phyloP scores from a whole-genome alignment of 2,888 invertebrate species.

The Melolontha melolontha region DNA sequence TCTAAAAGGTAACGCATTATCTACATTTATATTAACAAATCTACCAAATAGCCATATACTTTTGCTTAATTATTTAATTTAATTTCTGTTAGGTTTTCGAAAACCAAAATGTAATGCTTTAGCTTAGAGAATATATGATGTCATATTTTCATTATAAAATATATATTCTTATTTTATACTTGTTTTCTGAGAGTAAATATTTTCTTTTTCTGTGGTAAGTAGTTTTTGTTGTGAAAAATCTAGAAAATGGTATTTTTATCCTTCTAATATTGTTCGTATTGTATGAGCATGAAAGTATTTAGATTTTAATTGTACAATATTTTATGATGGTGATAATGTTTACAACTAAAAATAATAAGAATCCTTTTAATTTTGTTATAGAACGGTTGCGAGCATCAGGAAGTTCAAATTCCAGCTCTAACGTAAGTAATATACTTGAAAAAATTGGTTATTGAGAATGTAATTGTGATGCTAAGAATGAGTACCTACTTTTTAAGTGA shows the following conservation, averaged over 20 bases:
- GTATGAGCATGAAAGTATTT: constrained; percentile 34
- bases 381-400: constrained; percentile 73
- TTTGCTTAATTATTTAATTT: constrained; percentile 36
- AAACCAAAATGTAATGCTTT: constrained; percentile 30
- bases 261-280: constrained; percentile 24
- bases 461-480: constrained; percentile 6
- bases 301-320: constrained; percentile 8
- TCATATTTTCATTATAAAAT: not conserved
- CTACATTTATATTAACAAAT: constrained; percentile 51
- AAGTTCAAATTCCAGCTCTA: constrained; percentile 66
- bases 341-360: not conserved
- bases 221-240: constrained; percentile 33
- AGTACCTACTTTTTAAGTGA: too few species aligned
- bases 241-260: constrained; percentile 24
- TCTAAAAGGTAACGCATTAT: constrained; percentile 81
- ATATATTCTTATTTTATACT: constrained; percentile 7
- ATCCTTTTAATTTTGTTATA: constrained; percentile 59
- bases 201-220: constrained; percentile 37
- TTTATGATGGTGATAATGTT: constrained; percentile 1
- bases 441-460: not conserved
- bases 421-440: constrained; percentile 61
- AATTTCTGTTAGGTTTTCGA: constrained; percentile 33
- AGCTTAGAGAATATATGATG: constrained; percentile 29
- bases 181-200: constrained; percentile 21
- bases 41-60: constrained; percentile 40